Conservation (phyloP, 2,888 invertebrate species). For the Fissipunctia ypsillon region DNA sequence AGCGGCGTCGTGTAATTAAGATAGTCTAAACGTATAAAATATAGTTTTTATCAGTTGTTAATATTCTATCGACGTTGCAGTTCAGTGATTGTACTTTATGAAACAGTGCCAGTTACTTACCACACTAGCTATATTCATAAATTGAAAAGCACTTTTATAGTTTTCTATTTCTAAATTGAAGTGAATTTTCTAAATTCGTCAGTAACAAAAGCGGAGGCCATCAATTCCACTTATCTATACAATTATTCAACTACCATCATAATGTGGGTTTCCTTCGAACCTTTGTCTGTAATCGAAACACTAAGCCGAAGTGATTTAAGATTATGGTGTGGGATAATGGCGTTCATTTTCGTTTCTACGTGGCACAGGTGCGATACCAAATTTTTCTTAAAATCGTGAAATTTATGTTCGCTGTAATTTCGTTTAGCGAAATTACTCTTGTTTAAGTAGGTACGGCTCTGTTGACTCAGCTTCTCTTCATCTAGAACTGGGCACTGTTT, state of each 20-base stretch:
- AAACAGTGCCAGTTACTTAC: conserved; percentile 13
- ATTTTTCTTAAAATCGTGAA: conserved; percentile 84
- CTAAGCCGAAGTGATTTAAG: conserved; percentile 90
- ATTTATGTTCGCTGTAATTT: conserved; percentile 80
- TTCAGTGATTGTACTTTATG: conserved; percentile 29
- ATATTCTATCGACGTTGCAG: conserved; percentile 53
- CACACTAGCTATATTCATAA: conserved; percentile 2
- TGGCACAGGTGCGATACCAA: conserved; percentile 84
- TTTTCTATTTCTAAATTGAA: conserved; percentile 18
- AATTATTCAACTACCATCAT: conserved; percentile 89
- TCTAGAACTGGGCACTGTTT: conserved; percentile 59
- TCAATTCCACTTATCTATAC: conserved; percentile 88
- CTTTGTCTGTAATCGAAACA: conserved; percentile 90
- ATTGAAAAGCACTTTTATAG: conserved; percentile 13
- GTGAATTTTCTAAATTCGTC: conserved; percentile 51
- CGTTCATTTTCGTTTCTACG: conserved; percentile 85
- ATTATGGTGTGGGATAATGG: conserved; percentile 89
- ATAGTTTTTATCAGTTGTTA: conserved; percentile 53
- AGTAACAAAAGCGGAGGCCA: conserved; percentile 74
- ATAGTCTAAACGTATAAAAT: conserved; percentile 49
- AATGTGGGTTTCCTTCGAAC: conserved; percentile 88
- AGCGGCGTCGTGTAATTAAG: conserved; percentile 44
- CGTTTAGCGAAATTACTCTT: conserved; percentile 74
- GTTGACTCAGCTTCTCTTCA: conserved; percentile 51
- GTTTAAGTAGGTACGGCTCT: conserved; percentile 55